Evolutionary conservation across 2,888 invertebrate species (phyloP).

Genomic region (Tenthredo amoena): DNA sequence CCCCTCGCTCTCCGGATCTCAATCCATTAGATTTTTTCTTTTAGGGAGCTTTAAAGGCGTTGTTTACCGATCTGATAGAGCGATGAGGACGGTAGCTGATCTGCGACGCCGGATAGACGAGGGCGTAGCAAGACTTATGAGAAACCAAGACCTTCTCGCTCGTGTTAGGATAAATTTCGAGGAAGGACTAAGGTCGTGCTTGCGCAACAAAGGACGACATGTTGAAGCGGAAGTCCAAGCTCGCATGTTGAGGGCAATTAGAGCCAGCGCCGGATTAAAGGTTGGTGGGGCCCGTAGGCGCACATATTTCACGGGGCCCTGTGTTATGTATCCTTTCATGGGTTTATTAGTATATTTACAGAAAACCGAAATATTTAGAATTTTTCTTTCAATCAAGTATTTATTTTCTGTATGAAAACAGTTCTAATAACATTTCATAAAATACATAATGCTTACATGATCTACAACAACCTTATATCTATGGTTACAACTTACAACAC

Average conservation of each 20-base stretch:
- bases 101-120: constrained; percentile 59
- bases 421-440: too few relatives aligned
- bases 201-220: constrained; percentile 54
- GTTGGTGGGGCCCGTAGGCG: too few relatives aligned
- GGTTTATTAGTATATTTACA: too few relatives aligned
- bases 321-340: too few relatives aligned
- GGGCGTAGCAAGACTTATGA: constrained; percentile 46
- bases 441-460: too few relatives aligned
- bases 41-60: constrained; percentile 61
- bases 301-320: too few relatives aligned
- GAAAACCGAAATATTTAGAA: too few relatives aligned
- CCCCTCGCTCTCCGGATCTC: constrained; percentile 63
- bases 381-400: too few relatives aligned
- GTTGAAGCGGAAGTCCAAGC: constrained; percentile 55
- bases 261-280: too few relatives aligned
- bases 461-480: too few relatives aligned
- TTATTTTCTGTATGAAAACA: too few relatives aligned
- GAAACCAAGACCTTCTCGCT: constrained; percentile 47
- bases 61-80: constrained; percentile 60
- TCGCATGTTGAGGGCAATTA: constrained; percentile 34
- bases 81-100: constrained; percentile 58
- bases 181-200: constrained; percentile 51
- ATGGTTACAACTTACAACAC: too few relatives aligned
- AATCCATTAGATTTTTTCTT: constrained; percentile 63
- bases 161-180: constrained; percentile 52